Percentiles rank a stretch among this genome's conserved stretches.
These are phyloP conservation scores for Hirtodrosophila alboralis DNA, from an alignment of 2,888 invertebrate species.

Conservation along the genomic window DNA sequence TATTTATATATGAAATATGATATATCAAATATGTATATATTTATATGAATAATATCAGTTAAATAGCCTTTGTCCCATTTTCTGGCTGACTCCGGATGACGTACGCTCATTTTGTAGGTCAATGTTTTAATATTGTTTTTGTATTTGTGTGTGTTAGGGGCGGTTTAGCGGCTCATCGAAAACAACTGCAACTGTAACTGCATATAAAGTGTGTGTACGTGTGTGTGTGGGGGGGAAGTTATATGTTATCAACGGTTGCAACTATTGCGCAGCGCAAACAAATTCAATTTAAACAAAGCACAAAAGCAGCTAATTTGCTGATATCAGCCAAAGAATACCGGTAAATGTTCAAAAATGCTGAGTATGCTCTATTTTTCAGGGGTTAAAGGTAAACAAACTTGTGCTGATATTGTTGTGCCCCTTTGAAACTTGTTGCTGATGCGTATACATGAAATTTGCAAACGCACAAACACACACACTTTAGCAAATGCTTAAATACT, in stretches of 20 bases:
- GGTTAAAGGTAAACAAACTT: too few relatives aligned
- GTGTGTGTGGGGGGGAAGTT: neutral
- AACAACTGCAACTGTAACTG: conserved; percentile 29
- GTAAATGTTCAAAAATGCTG: neutral
- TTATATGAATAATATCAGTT: conserved; percentile 19
- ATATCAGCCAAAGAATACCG: conserved; percentile 23
- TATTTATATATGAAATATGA: neutral
- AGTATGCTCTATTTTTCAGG: too few relatives aligned
- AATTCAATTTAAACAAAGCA: conserved; percentile 17
- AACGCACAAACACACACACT: neutral
- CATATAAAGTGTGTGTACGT: conserved; percentile 2
- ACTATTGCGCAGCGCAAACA: conserved; percentile 45
- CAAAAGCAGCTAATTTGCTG: conserved; percentile 10
- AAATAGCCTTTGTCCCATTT: conserved; percentile 23
- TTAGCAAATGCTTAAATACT: too few relatives aligned
- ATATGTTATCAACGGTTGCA: conserved; percentile 24
- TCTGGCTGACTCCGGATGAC: conserved; percentile 5
- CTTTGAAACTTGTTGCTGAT: conserved; percentile 9
- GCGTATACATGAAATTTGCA: conserved; percentile 3
- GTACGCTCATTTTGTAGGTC: conserved; percentile 1
- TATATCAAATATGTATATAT: conserved; percentile 12
- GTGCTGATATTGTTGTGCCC: too few relatives aligned
- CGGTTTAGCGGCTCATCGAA: conserved; percentile 10
- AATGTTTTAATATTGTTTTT: neutral
- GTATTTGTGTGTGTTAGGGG: conserved; percentile 7